Evolutionary conservation across 2,888 invertebrate species (phyloP).

Genomic region (Drosophila neotestacea): DNA sequence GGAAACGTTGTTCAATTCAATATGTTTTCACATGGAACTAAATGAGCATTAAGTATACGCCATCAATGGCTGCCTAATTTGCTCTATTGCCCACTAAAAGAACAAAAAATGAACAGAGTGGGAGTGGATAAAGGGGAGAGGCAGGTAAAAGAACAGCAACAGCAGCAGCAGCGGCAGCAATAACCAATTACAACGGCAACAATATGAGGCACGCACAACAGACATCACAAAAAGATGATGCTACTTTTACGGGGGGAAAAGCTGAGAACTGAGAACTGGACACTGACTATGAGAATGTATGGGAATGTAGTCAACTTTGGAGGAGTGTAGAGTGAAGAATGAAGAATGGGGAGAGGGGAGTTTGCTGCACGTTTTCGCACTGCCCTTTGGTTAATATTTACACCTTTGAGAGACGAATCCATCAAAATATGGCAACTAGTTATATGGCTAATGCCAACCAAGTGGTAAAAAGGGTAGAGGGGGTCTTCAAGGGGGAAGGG

Average conservation of each 20-base stretch:
- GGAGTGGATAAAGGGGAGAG: neutral
- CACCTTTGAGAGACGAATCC: constrained; percentile 73
- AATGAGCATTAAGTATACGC: constrained; percentile 7
- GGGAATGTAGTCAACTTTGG: constrained; percentile 8
- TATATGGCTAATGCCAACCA: constrained; percentile 51
- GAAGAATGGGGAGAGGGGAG: constrained; percentile 4
- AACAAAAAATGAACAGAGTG: neutral
- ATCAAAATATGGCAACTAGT: constrained; percentile 73
- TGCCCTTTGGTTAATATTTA: constrained; percentile 72
- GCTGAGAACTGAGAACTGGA: neutral
- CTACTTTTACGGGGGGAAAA: constrained; percentile 4
- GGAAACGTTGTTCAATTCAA: constrained; percentile 6
- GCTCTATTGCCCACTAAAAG: constrained; percentile 23
- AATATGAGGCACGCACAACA: constrained; percentile 45
- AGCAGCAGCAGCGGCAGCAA: constrained; percentile 35
- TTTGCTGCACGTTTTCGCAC: constrained; percentile 69
- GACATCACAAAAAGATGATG: constrained; percentile 23
- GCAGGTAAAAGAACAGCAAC: constrained; percentile 8
- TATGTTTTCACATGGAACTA: constrained; percentile 12
- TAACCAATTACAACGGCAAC: constrained; percentile 57
- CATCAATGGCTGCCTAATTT: constrained; percentile 35
- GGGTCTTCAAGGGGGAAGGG: too few species aligned
- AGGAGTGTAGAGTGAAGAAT: neutral
- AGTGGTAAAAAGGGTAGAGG: neutral
- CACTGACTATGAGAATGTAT: constrained; percentile 8